Evolutionary conservation across 1,140 invertebrate species (phyloP).

Genomic region (Brachionus manjavacas): DNA sequence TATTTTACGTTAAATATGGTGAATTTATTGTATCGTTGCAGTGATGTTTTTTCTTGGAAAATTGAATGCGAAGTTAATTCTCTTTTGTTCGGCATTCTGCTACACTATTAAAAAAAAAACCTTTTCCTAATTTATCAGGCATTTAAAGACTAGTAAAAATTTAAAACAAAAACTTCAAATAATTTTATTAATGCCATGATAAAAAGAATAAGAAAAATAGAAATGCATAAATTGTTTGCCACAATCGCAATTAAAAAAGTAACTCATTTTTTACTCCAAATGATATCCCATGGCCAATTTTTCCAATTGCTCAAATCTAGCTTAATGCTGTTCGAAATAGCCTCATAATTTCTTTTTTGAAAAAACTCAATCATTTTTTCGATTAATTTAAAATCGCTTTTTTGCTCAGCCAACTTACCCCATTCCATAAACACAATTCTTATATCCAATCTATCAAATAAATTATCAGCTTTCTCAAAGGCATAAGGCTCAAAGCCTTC

Average conservation of each 20-base stretch:
- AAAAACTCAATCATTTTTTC: constrained; percentile 25
- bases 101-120: too few relatives aligned
- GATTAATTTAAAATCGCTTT: not conserved
- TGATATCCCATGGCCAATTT: constrained; percentile 22
- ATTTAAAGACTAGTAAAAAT: too few relatives aligned
- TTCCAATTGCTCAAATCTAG: not conserved
- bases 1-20: too few relatives aligned
- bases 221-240: too few relatives aligned
- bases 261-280: not conserved
- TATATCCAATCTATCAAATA: constrained; percentile 11
- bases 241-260: too few relatives aligned
- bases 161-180: not conserved
- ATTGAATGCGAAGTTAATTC: too few relatives aligned
- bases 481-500: constrained; percentile 19
- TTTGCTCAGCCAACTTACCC: not conserved
- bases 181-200: not conserved
- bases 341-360: not conserved
- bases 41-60: too few relatives aligned
- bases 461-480: not conserved
- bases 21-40: too few relatives aligned
- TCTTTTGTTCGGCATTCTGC: too few relatives aligned
- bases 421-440: constrained; percentile 30
- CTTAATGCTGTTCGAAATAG: not conserved
- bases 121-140: too few relatives aligned
- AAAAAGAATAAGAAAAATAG: too few relatives aligned